Evolutionary conservation across 37 sponge, comb jelly and placozoan species (phyloP).

Genomic region (Eunapius fragilis): DNA sequence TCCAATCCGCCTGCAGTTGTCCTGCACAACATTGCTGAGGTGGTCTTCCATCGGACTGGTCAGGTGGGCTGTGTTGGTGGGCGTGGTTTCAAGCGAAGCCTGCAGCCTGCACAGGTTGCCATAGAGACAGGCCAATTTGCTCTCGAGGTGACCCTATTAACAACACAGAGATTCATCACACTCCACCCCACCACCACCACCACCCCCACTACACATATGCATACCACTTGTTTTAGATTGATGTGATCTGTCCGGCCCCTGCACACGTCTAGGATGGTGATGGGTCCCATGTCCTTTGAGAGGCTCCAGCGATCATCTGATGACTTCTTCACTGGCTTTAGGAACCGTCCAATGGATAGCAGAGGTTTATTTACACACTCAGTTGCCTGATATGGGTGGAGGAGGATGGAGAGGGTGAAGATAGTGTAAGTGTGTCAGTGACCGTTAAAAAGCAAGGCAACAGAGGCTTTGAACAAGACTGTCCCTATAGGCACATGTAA

Average conservation of each 20-base stretch:
- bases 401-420: background rate
- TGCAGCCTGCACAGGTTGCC: conserved; percentile 22
- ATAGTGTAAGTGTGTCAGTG: background rate
- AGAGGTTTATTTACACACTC: conserved; percentile 20
- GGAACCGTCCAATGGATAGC: conserved; percentile 28
- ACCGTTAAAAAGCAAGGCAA: too few species aligned
- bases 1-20: conserved; percentile 23
- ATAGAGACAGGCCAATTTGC: conserved; percentile 46
- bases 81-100: conserved; percentile 27
- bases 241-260: conserved; percentile 38
- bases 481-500: too few species aligned
- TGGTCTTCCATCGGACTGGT: conserved; percentile 26
- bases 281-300: background rate
- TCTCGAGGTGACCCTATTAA: conserved; percentile 54
- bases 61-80: conserved; percentile 4
- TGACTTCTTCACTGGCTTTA: background rate
- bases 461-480: too few species aligned
- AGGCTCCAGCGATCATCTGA: background rate
- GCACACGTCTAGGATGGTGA: conserved; percentile 50
- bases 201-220: background rate
- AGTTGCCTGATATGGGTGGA: background rate
- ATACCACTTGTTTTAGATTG: conserved; percentile 55
- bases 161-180: too few species aligned
- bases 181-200: background rate
- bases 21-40: background rate